Conservation (phyloP, 2,888 invertebrate genomes). For the Nomada goodeniana region DNA sequence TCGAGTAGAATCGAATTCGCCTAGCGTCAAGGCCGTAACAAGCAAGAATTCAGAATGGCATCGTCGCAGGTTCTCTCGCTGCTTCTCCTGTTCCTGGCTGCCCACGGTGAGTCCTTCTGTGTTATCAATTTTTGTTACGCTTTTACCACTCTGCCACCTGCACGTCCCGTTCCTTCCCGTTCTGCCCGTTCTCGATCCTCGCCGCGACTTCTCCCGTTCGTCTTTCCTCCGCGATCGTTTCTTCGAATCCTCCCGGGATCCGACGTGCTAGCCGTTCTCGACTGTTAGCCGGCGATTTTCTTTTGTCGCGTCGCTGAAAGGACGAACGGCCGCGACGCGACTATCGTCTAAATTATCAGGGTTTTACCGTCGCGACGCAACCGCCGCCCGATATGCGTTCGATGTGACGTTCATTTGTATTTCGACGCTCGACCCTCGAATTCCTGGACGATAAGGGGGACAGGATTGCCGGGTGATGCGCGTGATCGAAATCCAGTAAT, state of each 20-base stretch:
- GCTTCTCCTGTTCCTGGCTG: slow-evolving; percentile 78
- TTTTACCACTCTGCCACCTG: not conserved
- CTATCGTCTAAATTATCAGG: not conserved
- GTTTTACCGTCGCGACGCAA: slow-evolving; percentile 1
- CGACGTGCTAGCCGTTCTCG: not conserved
- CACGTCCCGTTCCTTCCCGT: not conserved
- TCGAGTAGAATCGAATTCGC: slow-evolving; percentile 47
- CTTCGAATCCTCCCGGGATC: not conserved
- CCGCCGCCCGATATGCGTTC: not conserved
- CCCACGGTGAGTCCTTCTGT: slow-evolving; percentile 78
- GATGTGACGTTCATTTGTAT: not conserved
- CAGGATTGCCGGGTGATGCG: not conserved
- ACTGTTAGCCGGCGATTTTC: not conserved
- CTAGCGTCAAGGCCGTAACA: slow-evolving; percentile 61
- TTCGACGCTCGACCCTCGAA: not conserved
- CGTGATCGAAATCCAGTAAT: not conserved
- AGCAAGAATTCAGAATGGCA: slow-evolving; percentile 73
- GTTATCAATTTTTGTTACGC: not conserved
- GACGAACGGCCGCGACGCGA: no score
- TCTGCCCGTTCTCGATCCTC: not conserved
- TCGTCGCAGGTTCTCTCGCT: slow-evolving; percentile 75
- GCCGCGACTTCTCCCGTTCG: not conserved
- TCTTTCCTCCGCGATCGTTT: not conserved
- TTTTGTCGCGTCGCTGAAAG: slow-evolving; percentile 20
- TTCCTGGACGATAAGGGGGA: no score